Base-by-base conservation (phyloP, 2,888 invertebrate genomes). In the Lissocephala sabroskyi region DNA sequence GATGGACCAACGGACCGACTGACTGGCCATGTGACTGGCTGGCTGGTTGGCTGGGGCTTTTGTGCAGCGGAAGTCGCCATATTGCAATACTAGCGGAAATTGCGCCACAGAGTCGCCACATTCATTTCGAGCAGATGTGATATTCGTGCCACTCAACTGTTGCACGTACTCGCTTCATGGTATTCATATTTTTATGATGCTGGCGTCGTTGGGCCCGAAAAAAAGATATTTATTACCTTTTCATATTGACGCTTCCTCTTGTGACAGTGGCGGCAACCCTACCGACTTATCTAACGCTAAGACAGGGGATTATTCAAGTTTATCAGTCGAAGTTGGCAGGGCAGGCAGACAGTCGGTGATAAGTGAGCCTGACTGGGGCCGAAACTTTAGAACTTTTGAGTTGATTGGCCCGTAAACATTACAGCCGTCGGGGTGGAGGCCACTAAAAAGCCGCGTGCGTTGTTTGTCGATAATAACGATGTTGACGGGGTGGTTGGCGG, bases 81-180 rank as follows among this genome's bases (percentile, higher is more conserved):
- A 66, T 73, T 73, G 76, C 76, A 68, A 71, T 73, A 71, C 53
- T 50, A 51, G 51, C 68, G 76, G 71, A 71, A 71, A 67, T 74
- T 56, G 54, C 62, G 56, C 41, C n/a, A n/a, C n/a, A n/a, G n/a
- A n/a, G n/a, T n/a, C n/a, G n/a, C n/a, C n/a, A n/a, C n/a, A n/a
- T n/a, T n/a, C n/a, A n/a, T n/a, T n/a, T n/a, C n/a, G n/a, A n/a
- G n/a, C n/a, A n/a, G n/a, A n/a, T n/a, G n/a, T n/a, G n/a, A n/a
- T n/a, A n/a, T n/a, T n/a, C n/a, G n/a, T n/a, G n/a, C n/a, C n/a
- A n/a, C 30, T 32, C 11, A 32, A 32, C 30, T 32, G 30, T 32
- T 32, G 30, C 30, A 10, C 30, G 5, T 29, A n/a, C n/a, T n/a
- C 5, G 30, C 11, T 32, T n/a, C n/a, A n/a, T n/a, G n/a, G n/a